These are phyloP conservation scores for Cyprinella venusta DNA, from an alignment of 2,797 vertebrate species.

Conservation along the genomic window DNA sequence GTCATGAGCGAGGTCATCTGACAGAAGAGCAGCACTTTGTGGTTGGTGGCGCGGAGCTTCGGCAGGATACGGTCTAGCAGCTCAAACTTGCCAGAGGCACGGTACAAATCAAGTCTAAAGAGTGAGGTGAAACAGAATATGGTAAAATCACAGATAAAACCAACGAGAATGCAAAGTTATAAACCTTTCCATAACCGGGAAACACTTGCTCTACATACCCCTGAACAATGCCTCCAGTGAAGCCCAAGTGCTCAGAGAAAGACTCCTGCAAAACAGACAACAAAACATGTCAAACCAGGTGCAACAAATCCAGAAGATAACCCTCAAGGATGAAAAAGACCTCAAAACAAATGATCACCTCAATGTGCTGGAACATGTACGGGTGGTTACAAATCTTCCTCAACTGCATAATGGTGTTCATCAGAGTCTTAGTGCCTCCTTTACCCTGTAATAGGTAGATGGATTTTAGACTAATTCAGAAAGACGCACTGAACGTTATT, in stretches of 20 bases:
- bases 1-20: slow-evolving; percentile 99
- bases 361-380: slow-evolving; percentile 98
- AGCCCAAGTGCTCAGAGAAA: slow-evolving; percentile 95
- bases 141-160: not conserved
- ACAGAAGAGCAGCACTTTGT: slow-evolving; percentile 98
- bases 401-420: slow-evolving; percentile 99
- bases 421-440: slow-evolving; percentile 95
- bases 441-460: slow-evolving; percentile 82
- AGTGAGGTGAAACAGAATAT: not conserved
- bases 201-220: slow-evolving; percentile 80
- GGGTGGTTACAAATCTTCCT: slow-evolving; percentile 98
- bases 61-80: slow-evolving; percentile 96
- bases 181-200: not conserved
- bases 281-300: not conserved
- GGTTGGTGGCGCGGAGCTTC: slow-evolving; percentile 91
- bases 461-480: not conserved
- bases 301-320: not conserved
- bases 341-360: slow-evolving; percentile 65
- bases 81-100: slow-evolving; percentile 96
- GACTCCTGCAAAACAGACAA: slow-evolving; percentile 82
- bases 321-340: not conserved
- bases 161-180: not conserved
- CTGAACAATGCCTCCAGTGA: slow-evolving; percentile 89
- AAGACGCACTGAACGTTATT: not conserved
- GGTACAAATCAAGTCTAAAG: slow-evolving; percentile 87